Evolutionary conservation across 2,888 invertebrate genomes (phyloP).

Genomic region (Scaptomyza parva): DNA sequence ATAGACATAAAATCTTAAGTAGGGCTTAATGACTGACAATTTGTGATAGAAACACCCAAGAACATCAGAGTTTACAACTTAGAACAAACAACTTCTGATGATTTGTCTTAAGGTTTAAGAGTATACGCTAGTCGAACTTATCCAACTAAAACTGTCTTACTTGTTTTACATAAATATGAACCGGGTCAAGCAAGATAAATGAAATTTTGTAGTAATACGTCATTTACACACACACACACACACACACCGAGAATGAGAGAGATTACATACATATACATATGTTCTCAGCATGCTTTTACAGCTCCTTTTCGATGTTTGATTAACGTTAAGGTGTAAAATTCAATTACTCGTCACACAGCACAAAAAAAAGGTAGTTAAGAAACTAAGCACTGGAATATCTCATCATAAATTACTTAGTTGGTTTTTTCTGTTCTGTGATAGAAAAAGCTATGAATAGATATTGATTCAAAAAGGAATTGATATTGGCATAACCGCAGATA

Average conservation of each 20-base stretch:
- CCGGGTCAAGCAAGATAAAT: constrained; percentile 4
- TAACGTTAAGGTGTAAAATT: constrained; percentile 3
- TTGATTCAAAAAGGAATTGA: constrained; percentile 17
- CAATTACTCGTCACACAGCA: not conserved
- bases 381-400: constrained; percentile 1
- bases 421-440: not conserved
- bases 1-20: not conserved
- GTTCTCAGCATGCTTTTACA: not conserved
- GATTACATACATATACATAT: not conserved
- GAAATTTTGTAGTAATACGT: constrained; percentile 14
- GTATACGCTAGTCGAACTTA: not conserved
- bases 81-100: no score
- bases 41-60: no score
- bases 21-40: no score
- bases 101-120: not conserved
- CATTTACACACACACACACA: constrained; percentile 14
- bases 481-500: constrained; percentile 9
- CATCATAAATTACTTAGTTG: not conserved
- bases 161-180: not conserved
- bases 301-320: constrained; percentile 4
- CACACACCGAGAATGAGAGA: not conserved
- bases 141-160: not conserved
- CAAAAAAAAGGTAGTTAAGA: not conserved
- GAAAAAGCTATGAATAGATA: constrained; percentile 7
- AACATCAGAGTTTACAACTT: no score